These are phyloP conservation scores for Aplochiton taeniatus DNA, from an alignment of 2,797 vertebrate genomes.

Conservation along the genomic window DNA sequence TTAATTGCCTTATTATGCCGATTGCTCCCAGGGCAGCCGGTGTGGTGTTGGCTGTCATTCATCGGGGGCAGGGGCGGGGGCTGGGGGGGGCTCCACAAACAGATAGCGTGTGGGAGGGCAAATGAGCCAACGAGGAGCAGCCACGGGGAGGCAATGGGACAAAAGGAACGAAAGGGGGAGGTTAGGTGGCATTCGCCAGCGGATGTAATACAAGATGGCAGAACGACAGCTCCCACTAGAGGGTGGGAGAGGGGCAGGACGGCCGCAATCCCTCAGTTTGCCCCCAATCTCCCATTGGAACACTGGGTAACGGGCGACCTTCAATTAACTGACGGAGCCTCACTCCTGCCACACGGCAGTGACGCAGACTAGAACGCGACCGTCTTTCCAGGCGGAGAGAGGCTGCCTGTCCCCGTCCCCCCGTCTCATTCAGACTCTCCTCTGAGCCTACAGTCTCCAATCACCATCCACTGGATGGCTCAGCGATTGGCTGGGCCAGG, in stretches of 20 bases:
- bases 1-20: constrained; percentile 77
- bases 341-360: constrained; percentile 73
- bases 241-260: constrained; percentile 45
- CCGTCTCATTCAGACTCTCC: too few species aligned
- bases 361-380: constrained; percentile 62
- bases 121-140: constrained; percentile 26
- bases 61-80: too few species aligned
- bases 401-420: too few species aligned
- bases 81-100: constrained; percentile 35
- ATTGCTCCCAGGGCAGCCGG: constrained; percentile 67
- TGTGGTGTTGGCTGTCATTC: constrained; percentile 72
- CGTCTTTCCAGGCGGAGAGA: constrained; percentile 22
- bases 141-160: constrained; percentile 11
- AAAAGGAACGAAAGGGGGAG: neutral
- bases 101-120: constrained; percentile 5
- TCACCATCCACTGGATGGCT: too few species aligned
- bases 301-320: constrained; percentile 67
- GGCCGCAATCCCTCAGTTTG: constrained; percentile 37
- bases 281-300: constrained; percentile 47
- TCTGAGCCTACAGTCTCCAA: too few species aligned
- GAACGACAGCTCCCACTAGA: constrained; percentile 42
- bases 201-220: constrained; percentile 65
- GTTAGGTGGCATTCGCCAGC: neutral
- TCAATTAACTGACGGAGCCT: constrained; percentile 73
- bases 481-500: too few species aligned